phyloP scores from a whole-genome alignment of 2,888 invertebrate genomes.

The Seira musarum region DNA sequence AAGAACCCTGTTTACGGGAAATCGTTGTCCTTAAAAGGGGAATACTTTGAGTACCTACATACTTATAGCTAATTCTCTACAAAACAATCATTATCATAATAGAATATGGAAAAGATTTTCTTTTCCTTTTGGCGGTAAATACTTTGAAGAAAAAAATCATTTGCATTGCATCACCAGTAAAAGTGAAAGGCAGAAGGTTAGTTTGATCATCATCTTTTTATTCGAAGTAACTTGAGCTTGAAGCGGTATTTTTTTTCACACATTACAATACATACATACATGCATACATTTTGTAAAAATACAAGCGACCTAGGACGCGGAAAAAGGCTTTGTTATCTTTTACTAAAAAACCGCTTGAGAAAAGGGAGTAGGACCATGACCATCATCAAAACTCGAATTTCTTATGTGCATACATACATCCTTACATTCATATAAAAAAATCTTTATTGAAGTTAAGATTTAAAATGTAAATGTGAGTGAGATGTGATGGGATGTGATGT shows the following conservation, averaged over 20 bases:
- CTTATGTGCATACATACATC: too few species aligned
- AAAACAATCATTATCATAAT: too few species aligned
- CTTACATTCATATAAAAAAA: too few species aligned
- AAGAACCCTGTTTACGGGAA: neutral
- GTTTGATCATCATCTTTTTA: neutral
- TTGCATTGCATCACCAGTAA: neutral
- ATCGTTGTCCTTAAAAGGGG: neutral
- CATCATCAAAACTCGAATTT: conserved; percentile 9
- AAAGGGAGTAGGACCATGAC: conserved; percentile 3
- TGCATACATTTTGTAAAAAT: neutral
- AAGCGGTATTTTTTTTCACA: conserved; percentile 13
- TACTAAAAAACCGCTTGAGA: neutral
- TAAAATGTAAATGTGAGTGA: too few species aligned
- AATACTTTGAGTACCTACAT: too few species aligned
- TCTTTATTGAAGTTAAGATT: too few species aligned
- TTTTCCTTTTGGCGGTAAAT: too few species aligned
- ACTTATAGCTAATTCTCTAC: too few species aligned
- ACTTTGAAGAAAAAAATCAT: neutral
- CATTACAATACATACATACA: neutral
- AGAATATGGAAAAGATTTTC: too few species aligned
- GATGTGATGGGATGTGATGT: too few species aligned
- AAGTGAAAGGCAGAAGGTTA: neutral
- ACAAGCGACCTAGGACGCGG: conserved; percentile 5
- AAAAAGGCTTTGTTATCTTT: neutral
- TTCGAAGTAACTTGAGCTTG: conserved; percentile 1